Base-by-base conservation (phyloP, 1,140 invertebrate species). In the Macrotrachela quadricornifera region DNA sequence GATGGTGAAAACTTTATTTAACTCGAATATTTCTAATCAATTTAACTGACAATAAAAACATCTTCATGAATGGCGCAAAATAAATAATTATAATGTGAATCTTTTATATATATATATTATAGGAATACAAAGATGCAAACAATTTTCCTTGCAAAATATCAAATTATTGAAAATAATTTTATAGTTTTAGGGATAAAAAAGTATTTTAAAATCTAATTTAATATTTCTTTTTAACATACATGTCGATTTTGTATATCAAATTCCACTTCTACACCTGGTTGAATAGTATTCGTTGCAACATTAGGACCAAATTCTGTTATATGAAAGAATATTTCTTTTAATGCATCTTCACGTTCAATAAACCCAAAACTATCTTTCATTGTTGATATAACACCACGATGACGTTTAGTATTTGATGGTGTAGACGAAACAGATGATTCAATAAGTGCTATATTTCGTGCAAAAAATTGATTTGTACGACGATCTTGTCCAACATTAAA, bases 341-440 rank as follows among this genome's bases (percentile, higher is more conserved):
- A 87, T 58, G 91, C 82, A 74, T 95, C 90, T 39, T 87, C 85
- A 54, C 88, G 75, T 69, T 94, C 88, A 62, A 95, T 94, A 63
- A 92, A 92, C 21, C 90, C 90, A 74, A 90, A 92, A 55, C 80
- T 85, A 65, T 92, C 87, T 71, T 92, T 92, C 77, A 92, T 83
- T 18, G 87, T 87, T 68, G 86, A 90, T 2, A 94, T 82, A 36
- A 92, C 85, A 41, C 90, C 88, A 62, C 88, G 83, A 73, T 85
- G 88, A 43, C 14, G 30, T 17, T 47, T 55, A 4, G 10, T 21
- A 16, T 40, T 50, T 44, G 44, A 13, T 17, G 36, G n/a, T 38
- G n/a, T 3, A 41, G 15, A 9, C 15, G 39, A 10, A 36, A 6
- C 17, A 37, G 21, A 48, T 18, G 43, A 13, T 44, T 51, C n/a